Conservation (phyloP, 2,888 invertebrate genomes). For the Orthonevra nobilis region DNA sequence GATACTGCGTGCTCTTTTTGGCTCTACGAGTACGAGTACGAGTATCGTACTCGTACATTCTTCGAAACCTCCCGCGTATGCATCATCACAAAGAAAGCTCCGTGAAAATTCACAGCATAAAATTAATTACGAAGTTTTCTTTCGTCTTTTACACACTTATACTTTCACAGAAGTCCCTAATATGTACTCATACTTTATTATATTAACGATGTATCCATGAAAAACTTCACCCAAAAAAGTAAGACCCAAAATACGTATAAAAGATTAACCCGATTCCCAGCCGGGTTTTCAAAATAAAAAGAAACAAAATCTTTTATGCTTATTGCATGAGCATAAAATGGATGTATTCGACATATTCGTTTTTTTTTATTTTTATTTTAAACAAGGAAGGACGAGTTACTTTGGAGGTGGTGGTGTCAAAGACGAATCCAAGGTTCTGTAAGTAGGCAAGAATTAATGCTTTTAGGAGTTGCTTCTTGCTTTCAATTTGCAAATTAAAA, state of each 20-base stretch:
- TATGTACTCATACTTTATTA: slow-evolving; percentile 41
- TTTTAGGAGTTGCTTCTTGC: slow-evolving; percentile 29
- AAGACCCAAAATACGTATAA: slow-evolving; percentile 29
- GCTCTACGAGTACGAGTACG: too few species aligned
- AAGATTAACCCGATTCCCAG: slow-evolving; percentile 41
- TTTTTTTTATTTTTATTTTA: background rate
- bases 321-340: slow-evolving; percentile 48
- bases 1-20: too few species aligned
- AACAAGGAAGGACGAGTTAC: too few species aligned
- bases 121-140: slow-evolving; percentile 64
- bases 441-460: slow-evolving; percentile 21
- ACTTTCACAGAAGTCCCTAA: slow-evolving; percentile 36
- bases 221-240: slow-evolving; percentile 27
- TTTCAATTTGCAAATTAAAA: slow-evolving; percentile 67
- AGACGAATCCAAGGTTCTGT: background rate
- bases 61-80: too few species aligned
- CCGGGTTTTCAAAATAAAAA: slow-evolving; percentile 13
- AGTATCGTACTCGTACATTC: too few species aligned
- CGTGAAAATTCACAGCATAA: slow-evolving; percentile 46
- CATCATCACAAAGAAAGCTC: slow-evolving; percentile 23
- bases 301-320: slow-evolving; percentile 45
- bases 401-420: slow-evolving; percentile 17
- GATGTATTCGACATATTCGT: slow-evolving; percentile 20
- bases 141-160: slow-evolving; percentile 44
- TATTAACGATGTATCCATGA: slow-evolving; percentile 53